phyloP scores from a whole-genome alignment of 2,888 invertebrate species.

The Pyrrhosoma nymphula region DNA sequence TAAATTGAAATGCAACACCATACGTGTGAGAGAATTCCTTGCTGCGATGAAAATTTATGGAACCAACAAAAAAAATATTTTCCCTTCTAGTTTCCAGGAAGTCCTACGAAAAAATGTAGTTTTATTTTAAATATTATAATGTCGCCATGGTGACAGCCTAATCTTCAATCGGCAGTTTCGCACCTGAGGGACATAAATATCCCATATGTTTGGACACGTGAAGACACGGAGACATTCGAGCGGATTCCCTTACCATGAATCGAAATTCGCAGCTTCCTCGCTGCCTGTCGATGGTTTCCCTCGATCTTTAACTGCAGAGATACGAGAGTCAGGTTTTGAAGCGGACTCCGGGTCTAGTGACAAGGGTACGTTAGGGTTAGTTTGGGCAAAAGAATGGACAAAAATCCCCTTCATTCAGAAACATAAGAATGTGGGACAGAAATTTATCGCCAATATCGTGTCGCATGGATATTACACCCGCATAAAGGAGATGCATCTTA shows the following conservation, averaged over 20 bases:
- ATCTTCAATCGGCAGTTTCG: background rate
- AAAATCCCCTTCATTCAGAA: conserved; percentile 8
- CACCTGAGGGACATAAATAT: background rate
- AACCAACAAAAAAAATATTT: background rate
- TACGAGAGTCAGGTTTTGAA: background rate
- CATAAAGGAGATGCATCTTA: background rate
- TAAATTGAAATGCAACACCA: too few species aligned
- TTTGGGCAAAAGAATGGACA: background rate
- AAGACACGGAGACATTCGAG: background rate
- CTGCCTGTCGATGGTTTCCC: background rate
- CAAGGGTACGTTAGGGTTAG: background rate
- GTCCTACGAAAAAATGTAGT: background rate
- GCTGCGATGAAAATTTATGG: background rate
- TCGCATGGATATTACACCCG: background rate
- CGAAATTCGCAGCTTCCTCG: background rate
- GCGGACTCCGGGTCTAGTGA: background rate
- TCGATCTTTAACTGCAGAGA: background rate
- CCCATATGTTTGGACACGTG: background rate
- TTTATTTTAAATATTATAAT: background rate
- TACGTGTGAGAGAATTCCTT: too few species aligned
- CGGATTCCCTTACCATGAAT: background rate
- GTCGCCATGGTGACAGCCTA: background rate
- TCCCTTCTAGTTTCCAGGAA: background rate
- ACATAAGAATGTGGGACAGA: background rate
- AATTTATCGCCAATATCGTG: background rate